Conservation (phyloP, 1,140 invertebrate species). For the Lutraria rhynchaena region DNA sequence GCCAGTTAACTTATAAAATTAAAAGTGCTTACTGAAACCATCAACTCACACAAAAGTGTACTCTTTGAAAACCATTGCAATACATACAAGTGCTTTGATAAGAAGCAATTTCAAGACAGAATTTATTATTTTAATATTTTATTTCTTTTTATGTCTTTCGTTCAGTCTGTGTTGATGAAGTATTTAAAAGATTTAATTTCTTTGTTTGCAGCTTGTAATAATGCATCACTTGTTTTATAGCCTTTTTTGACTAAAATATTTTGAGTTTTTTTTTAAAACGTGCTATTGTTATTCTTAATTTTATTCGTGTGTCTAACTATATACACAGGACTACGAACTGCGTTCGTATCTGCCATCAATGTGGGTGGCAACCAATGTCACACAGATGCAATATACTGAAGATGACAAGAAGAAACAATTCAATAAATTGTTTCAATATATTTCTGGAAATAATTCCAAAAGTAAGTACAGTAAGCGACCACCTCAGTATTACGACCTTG, state of each 20-base stretch:
- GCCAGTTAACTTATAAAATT: no score
- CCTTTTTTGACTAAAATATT: neutral
- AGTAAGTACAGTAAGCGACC: no score
- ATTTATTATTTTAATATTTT: no score
- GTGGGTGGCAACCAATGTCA: conserved; percentile 74
- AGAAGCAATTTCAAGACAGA: no score
- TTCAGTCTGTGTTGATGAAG: no score
- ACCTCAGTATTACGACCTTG: no score
- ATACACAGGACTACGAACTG: conserved; percentile 73
- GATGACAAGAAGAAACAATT: conserved; percentile 67
- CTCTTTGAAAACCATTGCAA: no score
- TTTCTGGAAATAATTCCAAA: conserved; percentile 74
- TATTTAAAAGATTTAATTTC: neutral
- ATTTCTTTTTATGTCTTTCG: no score
- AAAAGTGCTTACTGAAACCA: no score
- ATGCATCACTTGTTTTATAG: neutral
- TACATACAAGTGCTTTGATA: no score
- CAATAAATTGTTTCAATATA: conserved; percentile 76
- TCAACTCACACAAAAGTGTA: no score
- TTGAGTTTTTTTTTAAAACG: neutral
- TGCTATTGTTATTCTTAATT: neutral
- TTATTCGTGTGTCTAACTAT: no score
- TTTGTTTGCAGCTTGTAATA: neutral
- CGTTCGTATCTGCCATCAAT: conserved; percentile 74
- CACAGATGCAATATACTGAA: conserved; percentile 64